These are phyloP conservation scores for Melanotaenia boesemani DNA, from an alignment of 2,797 vertebrate genomes.

Conservation along the genomic window DNA sequence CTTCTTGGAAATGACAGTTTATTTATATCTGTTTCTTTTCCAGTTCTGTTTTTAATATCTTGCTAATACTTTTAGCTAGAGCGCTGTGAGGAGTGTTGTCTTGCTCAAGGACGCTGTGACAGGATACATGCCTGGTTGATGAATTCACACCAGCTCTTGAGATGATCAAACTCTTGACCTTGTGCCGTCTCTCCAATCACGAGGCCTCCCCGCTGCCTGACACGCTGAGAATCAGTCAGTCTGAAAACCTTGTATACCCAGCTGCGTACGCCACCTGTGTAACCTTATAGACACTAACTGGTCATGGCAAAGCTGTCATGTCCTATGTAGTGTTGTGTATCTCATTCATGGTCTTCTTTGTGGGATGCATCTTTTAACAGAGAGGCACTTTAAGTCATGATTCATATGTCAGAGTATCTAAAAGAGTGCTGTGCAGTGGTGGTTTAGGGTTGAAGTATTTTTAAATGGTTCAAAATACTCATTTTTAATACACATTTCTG, in stretches of 20 bases:
- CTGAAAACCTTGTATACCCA: slow-evolving; percentile 50
- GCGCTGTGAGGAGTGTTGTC: slow-evolving; percentile 1
- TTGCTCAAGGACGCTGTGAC: slow-evolving; percentile 51
- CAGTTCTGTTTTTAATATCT: slow-evolving; percentile 13
- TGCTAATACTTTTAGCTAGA: not conserved
- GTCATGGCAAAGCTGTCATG: slow-evolving; percentile 54
- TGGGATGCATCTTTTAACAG: slow-evolving; percentile 41
- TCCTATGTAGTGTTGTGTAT: slow-evolving; percentile 42
- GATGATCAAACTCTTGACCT: slow-evolving; percentile 70
- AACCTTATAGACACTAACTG: slow-evolving; percentile 52
- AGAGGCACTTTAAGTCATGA: slow-evolving; percentile 19
- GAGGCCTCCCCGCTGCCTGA: slow-evolving; percentile 48
- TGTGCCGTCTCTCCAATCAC: slow-evolving; percentile 57
- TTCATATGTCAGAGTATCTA: not conserved
- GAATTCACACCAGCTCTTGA: slow-evolving; percentile 58
- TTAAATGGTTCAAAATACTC: not conserved
- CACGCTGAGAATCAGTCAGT: slow-evolving; percentile 58
- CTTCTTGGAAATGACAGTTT: not conserved
- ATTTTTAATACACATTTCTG: not conserved
- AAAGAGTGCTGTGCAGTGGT: not conserved
- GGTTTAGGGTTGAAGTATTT: not conserved
- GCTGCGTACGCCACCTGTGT: slow-evolving; percentile 66
- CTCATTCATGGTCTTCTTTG: slow-evolving; percentile 43
- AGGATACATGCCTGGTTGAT: slow-evolving; percentile 51
- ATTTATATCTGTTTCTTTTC: slow-evolving; percentile 25